These are phyloP conservation scores for Phyllostomus hastatus DNA, from an alignment of 2,113 vertebrate species.

Conservation along the genomic window DNA sequence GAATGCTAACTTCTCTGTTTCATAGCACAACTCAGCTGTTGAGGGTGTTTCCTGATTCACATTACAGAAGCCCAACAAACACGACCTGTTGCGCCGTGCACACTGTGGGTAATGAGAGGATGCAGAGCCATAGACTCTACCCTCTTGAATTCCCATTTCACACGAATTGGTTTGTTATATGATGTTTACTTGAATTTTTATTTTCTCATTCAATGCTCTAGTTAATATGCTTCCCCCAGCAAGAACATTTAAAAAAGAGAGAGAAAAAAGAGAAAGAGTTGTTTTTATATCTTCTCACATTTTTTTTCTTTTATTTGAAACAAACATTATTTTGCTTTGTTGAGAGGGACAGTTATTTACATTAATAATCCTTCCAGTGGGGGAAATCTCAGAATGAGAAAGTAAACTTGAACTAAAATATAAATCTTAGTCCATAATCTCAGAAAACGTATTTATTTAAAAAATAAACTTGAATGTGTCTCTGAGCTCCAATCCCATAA, in stretches of 20 bases:
- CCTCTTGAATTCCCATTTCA: not conserved
- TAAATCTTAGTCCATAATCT: not conserved
- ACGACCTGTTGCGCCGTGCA: not conserved
- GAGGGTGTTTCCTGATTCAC: not conserved
- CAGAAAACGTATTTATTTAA: not conserved
- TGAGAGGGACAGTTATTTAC: not conserved
- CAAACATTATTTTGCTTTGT: not conserved
- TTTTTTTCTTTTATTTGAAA: slow-evolving; percentile 10
- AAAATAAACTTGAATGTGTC: not conserved
- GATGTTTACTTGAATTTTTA: not conserved
- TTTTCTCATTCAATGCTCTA: not conserved
- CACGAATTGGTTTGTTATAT: not conserved
- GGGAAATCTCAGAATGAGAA: not conserved
- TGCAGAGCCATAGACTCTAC: not conserved
- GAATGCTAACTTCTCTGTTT: not conserved
- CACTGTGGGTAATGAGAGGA: not conserved
- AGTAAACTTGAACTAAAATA: not conserved
- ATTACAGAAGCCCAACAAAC: not conserved
- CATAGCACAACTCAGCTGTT: not conserved
- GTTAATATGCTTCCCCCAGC: not conserved
- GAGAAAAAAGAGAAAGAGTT: not conserved
- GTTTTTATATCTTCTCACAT: not conserved
- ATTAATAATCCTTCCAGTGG: not conserved
- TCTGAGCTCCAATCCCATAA: not conserved
- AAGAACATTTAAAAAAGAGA: not conserved